phyloP scores from a whole-genome alignment of 2,888 invertebrate genomes.

The Ethmia dodecea region DNA sequence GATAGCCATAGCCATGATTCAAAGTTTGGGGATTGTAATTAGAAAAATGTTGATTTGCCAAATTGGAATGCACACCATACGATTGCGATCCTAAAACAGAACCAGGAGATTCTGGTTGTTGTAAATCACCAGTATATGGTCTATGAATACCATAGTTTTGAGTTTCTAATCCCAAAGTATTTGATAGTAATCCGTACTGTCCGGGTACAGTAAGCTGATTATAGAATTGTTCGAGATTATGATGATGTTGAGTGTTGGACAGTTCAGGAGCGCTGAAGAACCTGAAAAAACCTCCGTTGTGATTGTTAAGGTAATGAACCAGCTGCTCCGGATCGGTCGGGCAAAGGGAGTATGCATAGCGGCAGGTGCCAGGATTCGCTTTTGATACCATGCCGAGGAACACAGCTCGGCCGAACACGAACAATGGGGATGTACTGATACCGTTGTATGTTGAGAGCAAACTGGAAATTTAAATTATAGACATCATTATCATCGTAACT shows the following conservation, averaged over 20 bases:
- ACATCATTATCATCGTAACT: too few species aligned
- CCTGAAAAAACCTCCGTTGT: conserved; percentile 90
- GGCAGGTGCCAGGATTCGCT: conserved; percentile 76
- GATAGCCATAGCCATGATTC: conserved; percentile 31
- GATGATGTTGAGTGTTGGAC: conserved; percentile 11
- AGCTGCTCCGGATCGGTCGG: conserved; percentile 85
- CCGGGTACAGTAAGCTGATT: conserved; percentile 35
- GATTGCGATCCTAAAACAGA: conserved; percentile 7
- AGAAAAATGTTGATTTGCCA: conserved; percentile 15
- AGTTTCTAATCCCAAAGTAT: conserved; percentile 13
- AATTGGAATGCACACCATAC: conserved; percentile 5
- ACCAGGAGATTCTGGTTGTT: too few species aligned
- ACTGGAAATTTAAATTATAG: conserved; percentile 46
- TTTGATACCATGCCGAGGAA: conserved; percentile 84
- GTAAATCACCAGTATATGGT: conserved; percentile 2
- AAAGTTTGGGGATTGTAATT: conserved; percentile 19
- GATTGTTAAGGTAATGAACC: conserved; percentile 88
- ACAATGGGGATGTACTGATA: conserved; percentile 78
- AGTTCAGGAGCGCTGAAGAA: conserved; percentile 80
- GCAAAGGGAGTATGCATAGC: conserved; percentile 83
- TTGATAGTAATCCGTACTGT: conserved; percentile 1
- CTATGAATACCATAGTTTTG: conserved; percentile 10
- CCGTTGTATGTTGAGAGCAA: conserved; percentile 77
- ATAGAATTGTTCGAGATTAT: conserved; percentile 55
- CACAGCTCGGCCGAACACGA: conserved; percentile 86